Evolutionary conservation across 2,113 vertebrate species (phyloP).

Genomic region (Callithrix jacchus): DNA sequence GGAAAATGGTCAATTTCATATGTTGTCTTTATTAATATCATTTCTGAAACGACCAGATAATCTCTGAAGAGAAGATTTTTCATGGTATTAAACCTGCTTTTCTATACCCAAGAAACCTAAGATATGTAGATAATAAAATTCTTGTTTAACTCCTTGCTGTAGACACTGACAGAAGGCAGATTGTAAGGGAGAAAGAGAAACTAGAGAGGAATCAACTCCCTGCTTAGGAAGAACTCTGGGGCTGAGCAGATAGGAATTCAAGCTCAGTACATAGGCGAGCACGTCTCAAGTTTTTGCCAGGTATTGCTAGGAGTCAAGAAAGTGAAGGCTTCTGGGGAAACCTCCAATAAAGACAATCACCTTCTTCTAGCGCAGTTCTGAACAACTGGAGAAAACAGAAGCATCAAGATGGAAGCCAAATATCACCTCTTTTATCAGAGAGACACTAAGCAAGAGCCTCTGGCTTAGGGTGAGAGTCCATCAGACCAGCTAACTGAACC

Average conservation of each 20-base stretch:
- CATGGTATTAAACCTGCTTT: not conserved
- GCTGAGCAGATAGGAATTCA: not conserved
- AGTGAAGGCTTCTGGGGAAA: not conserved
- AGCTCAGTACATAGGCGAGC: not conserved
- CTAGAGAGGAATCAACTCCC: not conserved
- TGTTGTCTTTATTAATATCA: conserved; percentile 57
- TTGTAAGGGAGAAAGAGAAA: not conserved
- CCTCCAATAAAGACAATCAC: not conserved
- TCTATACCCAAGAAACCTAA: conserved; percentile 13
- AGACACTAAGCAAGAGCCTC: not conserved
- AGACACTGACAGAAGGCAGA: not conserved
- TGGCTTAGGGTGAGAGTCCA: not conserved
- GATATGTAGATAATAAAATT: not conserved
- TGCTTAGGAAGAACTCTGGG: not conserved
- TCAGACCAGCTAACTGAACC: not conserved
- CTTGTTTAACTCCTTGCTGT: conserved; percentile 14
- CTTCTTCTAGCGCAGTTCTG: not conserved
- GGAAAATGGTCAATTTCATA: conserved; percentile 72
- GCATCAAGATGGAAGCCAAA: not conserved
- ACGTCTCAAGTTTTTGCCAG: not conserved
- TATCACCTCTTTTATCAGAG: not conserved
- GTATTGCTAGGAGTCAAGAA: not conserved
- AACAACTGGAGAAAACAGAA: conserved; percentile 17
- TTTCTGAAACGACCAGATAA: conserved; percentile 45
- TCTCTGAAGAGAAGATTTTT: conserved; percentile 47